Percentiles rank a stretch among this genome's conserved stretches.
These are phyloP conservation scores for Petrocephalus schoutedeni DNA, from an alignment of 2,797 vertebrate genomes.

Conservation along the genomic window DNA sequence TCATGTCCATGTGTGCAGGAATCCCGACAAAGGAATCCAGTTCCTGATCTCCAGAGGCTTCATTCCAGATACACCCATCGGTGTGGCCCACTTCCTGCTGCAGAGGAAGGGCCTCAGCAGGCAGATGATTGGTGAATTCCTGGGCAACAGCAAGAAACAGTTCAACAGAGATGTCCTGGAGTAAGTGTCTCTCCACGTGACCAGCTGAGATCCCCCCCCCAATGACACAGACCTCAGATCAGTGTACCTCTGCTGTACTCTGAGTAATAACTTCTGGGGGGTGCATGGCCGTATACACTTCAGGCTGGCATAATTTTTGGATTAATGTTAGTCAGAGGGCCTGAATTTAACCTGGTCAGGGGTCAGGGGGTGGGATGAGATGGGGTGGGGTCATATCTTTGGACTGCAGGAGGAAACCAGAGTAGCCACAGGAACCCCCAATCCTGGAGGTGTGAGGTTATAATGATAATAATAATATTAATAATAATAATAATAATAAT, in stretches of 20 bases:
- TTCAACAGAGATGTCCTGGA: slow-evolving; percentile 92
- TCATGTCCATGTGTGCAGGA: slow-evolving; percentile 60
- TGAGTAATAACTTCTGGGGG: neutral
- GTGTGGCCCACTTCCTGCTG: slow-evolving; percentile 93
- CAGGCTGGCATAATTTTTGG: neutral
- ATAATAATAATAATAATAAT: neutral
- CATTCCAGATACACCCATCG: slow-evolving; percentile 94
- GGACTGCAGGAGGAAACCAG: neutral
- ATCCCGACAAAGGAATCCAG: slow-evolving; percentile 95
- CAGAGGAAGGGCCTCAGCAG: slow-evolving; percentile 96
- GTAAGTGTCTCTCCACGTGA: slow-evolving; percentile 50
- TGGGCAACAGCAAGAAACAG: slow-evolving; percentile 97
- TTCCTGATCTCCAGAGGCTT: slow-evolving; percentile 96
- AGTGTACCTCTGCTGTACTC: neutral
- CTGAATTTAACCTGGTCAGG: no score
- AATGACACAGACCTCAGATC: neutral
- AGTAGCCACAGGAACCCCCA: neutral
- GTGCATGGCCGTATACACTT: neutral
- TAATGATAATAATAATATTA: neutral
- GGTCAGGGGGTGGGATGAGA: no score
- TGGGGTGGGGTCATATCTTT: neutral
- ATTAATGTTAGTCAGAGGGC: neutral
- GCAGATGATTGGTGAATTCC: slow-evolving; percentile 98
- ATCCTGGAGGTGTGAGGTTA: neutral
- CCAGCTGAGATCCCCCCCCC: neutral